Base-by-base conservation (phyloP, 2,797 vertebrate species). In the Gymnothorax reevesii region DNA sequence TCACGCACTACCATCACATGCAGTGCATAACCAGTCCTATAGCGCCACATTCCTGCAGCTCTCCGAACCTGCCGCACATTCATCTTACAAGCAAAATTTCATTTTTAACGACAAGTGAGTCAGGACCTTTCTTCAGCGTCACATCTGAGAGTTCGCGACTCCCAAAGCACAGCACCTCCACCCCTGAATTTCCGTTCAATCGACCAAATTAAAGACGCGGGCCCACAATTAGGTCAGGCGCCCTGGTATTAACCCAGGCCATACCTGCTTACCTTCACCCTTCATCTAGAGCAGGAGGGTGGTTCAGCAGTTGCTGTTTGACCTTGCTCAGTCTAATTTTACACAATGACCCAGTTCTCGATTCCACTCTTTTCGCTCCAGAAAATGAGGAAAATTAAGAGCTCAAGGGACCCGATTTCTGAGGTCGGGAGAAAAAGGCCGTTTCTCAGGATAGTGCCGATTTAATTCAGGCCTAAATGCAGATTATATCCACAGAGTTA, bases 301-400 rank as follows among this genome's bases (percentile, higher is more conserved):
- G 57, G 57, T 15, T 10, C 9, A 59, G 57, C 57, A 10, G 57
- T 15, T 59, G 57, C 57, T 15, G 60, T 62, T 20, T 62, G 60
- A 62, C 10, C 71, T 75, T 49, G 12, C 71, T 33, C 27, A 12
- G 33, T 75, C 71, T 75, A 75, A 42, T 75, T 75, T 75, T 75
- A 75, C 73, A 42, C 73, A 75, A 49, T 75, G 73, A 42, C 73
- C 73, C 73, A 75, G 73, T 75, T 75, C 73, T 7, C 17, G 3
- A 75, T 75, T 75, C 73, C 42, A 42, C 12, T 49, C 12, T 49
- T 75, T 33, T 13, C 6, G 69, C 2, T 27, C 69, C 69, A 33
- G 69, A 73, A 71, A 73, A 73, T 33, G 69, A 8, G 2, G 69
- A 9, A 13, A 1, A 33, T 10, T 9, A 27, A 73, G 33, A 7